Conservation (phyloP, 2,113 vertebrate genomes). For the Osmerus eperlanus region DNA sequence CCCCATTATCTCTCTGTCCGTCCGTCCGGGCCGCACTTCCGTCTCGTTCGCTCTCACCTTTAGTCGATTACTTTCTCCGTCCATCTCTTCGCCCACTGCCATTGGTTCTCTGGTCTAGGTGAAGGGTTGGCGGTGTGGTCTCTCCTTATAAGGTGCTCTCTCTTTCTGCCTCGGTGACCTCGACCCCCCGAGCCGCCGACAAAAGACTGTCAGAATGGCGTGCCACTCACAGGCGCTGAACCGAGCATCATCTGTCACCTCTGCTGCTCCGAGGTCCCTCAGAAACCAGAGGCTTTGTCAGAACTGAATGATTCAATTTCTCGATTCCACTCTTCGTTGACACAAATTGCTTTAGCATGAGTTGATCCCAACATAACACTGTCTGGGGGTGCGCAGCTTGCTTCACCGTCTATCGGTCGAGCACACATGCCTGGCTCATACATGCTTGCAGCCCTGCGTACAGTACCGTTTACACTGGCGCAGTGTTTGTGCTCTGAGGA, state of each 20-base stretch:
- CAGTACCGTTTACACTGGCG: background rate
- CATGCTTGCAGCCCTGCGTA: background rate
- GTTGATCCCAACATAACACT: conserved; percentile 9
- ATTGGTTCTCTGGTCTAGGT: background rate
- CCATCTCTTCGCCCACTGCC: background rate
- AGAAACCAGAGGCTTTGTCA: background rate
- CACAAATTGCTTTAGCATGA: conserved; percentile 20
- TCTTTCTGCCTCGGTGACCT: conserved; percentile 1
- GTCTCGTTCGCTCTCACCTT: background rate
- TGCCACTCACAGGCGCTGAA: conserved; percentile 3
- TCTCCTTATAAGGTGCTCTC: background rate
- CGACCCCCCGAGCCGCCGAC: background rate
- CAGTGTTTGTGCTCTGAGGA: too few species aligned
- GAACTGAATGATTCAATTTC: conserved; percentile 11
- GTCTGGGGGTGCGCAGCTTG: background rate
- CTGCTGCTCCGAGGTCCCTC: conserved; percentile 1
- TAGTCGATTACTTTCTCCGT: too few species aligned
- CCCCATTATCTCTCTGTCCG: background rate
- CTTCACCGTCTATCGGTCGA: background rate
- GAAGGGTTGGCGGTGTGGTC: background rate
- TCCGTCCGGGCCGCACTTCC: background rate
- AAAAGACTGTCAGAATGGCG: conserved; percentile 7
- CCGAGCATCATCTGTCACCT: conserved; percentile 20
- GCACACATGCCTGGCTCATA: too few species aligned
- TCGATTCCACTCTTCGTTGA: background rate